Conservation (phyloP, 2,888 invertebrate species). For the Isotomurus palustris region DNA sequence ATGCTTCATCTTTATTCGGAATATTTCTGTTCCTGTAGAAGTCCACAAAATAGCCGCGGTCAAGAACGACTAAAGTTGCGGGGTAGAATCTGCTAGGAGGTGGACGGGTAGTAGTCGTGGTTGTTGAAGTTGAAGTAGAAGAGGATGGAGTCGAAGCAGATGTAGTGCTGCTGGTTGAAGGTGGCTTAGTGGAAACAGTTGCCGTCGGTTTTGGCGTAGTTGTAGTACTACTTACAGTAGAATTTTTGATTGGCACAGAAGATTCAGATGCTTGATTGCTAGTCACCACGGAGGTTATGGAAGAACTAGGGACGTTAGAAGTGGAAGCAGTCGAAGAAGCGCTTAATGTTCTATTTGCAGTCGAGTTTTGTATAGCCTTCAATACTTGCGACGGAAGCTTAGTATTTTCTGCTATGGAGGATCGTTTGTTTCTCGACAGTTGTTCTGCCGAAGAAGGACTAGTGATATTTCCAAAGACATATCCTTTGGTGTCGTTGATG, state of each 20-base stretch:
- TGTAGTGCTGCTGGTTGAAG: background rate
- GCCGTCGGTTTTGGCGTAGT: constrained; percentile 5
- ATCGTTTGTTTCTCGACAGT: background rate
- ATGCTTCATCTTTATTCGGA: constrained; percentile 63
- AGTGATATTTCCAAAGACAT: constrained; percentile 93
- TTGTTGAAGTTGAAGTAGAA: constrained; percentile 18
- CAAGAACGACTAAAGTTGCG: constrained; percentile 82
- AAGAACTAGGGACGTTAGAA: background rate
- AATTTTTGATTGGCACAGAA: background rate
- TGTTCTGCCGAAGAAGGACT: constrained; percentile 5
- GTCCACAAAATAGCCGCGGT: constrained; percentile 79
- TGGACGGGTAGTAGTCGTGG: background rate
- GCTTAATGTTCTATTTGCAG: background rate
- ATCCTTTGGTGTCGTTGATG: constrained; percentile 81
- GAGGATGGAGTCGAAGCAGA: background rate
- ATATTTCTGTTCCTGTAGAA: constrained; percentile 76
- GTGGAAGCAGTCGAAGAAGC: background rate
- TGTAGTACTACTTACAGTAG: constrained; percentile 1
- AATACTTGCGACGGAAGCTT: too few species aligned
- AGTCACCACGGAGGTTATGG: background rate
- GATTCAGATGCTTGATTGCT: too few species aligned
- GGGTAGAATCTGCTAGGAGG: constrained; percentile 49
- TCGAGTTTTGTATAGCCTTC: background rate
- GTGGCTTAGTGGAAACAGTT: constrained; percentile 3
- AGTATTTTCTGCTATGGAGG: background rate